phyloP scores from a whole-genome alignment of 2,113 vertebrate species.

The Ictalurus furcatus region DNA sequence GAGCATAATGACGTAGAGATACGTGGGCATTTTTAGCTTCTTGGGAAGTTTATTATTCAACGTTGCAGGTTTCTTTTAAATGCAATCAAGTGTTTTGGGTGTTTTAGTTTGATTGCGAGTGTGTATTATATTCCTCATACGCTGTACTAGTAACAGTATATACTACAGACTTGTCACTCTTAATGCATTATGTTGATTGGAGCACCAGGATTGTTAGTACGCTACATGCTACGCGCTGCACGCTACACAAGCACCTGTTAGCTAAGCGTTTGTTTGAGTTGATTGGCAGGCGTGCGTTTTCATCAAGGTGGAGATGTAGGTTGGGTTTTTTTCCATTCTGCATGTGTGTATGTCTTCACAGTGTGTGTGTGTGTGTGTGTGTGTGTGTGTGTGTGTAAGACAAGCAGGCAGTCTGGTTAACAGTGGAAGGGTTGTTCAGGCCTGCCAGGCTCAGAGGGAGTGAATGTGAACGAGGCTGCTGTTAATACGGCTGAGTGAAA shows the following conservation, averaged over 20 bases:
- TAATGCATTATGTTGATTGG: conserved; percentile 8
- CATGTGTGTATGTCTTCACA: neutral
- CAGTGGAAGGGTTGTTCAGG: conserved; percentile 44
- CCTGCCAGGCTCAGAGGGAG: conserved; percentile 25
- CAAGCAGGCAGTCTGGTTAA: conserved; percentile 40
- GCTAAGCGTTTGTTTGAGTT: neutral
- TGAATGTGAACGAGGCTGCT: conserved; percentile 35
- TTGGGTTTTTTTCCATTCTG: neutral
- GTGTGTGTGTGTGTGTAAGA: neutral
- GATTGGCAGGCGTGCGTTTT: neutral
- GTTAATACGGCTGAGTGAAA: conserved; percentile 62
- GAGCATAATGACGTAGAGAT: neutral
- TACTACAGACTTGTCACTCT: conserved; percentile 17
- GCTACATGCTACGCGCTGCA: neutral
- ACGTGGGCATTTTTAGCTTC: neutral
- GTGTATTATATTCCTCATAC: neutral
- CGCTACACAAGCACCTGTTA: too few species aligned
- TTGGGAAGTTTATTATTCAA: neutral
- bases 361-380: neutral
- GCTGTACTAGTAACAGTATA: conserved; percentile 2
- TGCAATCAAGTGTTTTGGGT: neutral
- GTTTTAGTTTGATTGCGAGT: neutral
- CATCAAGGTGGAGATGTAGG: neutral
- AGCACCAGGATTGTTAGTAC: neutral
- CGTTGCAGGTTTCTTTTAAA: neutral